phyloP scores from a whole-genome alignment of 2,888 invertebrate species.

The Bhutanitis thaidina region DNA sequence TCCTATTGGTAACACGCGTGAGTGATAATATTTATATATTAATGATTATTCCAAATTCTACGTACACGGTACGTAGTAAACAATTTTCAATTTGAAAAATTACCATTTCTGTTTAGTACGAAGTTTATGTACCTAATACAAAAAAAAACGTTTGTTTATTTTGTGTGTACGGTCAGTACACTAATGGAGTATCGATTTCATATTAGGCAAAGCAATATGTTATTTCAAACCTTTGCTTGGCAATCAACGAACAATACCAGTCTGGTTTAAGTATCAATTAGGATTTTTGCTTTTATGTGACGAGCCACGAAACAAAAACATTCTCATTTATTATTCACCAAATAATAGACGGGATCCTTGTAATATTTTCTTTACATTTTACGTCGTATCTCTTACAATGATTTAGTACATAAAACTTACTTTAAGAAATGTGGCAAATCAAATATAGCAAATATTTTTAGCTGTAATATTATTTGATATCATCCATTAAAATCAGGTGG shows the following conservation, averaged over 20 bases:
- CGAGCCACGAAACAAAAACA: slow-evolving; percentile 1
- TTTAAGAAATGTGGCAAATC: too few species aligned
- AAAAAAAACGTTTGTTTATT: not conserved
- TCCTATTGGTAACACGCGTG: too few species aligned
- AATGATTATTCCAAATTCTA: too few species aligned
- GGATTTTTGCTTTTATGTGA: slow-evolving; percentile 6
- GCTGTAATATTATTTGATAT: too few species aligned
- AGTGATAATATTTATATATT: too few species aligned
- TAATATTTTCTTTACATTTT: too few species aligned
- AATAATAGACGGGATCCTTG: not conserved
- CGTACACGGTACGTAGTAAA: too few species aligned
- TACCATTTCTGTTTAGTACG: not conserved
- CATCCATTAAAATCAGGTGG: too few species aligned
- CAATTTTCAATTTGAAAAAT: too few species aligned
- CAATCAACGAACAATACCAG: slow-evolving; percentile 16
- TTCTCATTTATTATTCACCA: slow-evolving; percentile 12
- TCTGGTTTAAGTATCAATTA: slow-evolving; percentile 10
- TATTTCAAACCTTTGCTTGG: slow-evolving; percentile 11
- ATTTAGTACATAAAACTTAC: too few species aligned
- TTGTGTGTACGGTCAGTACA: not conserved
- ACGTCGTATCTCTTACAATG: too few species aligned
- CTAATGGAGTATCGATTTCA: slow-evolving; percentile 19
- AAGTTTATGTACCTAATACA: slow-evolving; percentile 3
- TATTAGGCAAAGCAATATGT: slow-evolving; percentile 14
- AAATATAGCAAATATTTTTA: too few species aligned